phyloP scores from a whole-genome alignment of 2,113 vertebrate species.

The Pagrus major region DNA sequence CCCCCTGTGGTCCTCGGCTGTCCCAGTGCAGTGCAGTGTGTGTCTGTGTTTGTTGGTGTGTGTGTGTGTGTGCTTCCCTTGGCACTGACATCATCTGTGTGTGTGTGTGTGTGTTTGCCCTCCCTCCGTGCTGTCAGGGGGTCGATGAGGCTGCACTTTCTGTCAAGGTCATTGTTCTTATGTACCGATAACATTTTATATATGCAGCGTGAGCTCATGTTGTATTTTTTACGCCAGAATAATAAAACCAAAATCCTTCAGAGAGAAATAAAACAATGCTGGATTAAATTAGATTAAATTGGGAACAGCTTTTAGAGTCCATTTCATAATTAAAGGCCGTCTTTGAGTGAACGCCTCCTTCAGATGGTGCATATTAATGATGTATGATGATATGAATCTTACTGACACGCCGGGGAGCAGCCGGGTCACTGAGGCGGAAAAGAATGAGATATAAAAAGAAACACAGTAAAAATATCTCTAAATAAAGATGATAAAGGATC shows the following conservation, averaged over 20 bases:
- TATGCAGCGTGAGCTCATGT: constrained; percentile 12
- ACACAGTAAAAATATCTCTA: not conserved
- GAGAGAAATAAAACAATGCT: constrained; percentile 54
- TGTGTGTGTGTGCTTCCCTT: constrained; percentile 27
- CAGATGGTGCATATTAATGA: constrained; percentile 45
- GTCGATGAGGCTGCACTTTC: constrained; percentile 54
- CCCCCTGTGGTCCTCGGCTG: constrained; percentile 57
- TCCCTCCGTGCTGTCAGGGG: constrained; percentile 12
- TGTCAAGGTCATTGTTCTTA: constrained; percentile 61
- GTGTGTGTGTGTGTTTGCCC: constrained; percentile 18
- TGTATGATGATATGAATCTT: constrained; percentile 43
- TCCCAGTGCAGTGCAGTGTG: constrained; percentile 11
- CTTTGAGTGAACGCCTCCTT: constrained; percentile 30
- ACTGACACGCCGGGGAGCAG: constrained; percentile 6
- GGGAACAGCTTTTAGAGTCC: constrained; percentile 45
- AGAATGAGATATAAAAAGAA: constrained; percentile 5
- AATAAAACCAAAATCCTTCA: not conserved
- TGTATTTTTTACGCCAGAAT: constrained; percentile 6
- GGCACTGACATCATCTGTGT: constrained; percentile 56
- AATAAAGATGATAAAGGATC: constrained; percentile 11
- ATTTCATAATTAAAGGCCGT: constrained; percentile 61
- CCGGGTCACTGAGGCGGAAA: not conserved
- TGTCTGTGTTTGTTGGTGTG: constrained; percentile 19
- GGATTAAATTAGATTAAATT: constrained; percentile 37
- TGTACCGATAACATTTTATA: constrained; percentile 34